Conservation (phyloP, 2,888 invertebrate genomes). For the Hirudinaria manillensis region DNA sequence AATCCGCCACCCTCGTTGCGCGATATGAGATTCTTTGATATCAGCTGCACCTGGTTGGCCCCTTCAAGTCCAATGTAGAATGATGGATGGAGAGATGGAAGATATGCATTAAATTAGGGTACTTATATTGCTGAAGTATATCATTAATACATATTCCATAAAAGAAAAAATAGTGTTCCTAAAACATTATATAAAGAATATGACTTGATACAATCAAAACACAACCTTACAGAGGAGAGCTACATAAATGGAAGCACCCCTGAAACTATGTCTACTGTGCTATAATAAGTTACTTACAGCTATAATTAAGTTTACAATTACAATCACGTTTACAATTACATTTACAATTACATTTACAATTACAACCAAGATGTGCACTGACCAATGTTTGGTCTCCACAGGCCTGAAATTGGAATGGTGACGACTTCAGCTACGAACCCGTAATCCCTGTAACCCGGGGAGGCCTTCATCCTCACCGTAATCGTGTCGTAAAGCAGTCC, state of each 20-base stretch:
- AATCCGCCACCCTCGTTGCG: constrained; percentile 81
- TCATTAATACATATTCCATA: neutral
- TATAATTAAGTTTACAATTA: too few species aligned
- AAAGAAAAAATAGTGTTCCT: neutral
- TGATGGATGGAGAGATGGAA: neutral
- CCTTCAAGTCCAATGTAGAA: constrained; percentile 58
- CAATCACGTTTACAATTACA: too few species aligned
- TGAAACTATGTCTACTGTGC: too few species aligned
- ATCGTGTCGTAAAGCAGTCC: constrained; percentile 53
- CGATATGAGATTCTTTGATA: constrained; percentile 73
- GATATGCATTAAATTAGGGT: neutral
- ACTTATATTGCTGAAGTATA: neutral
- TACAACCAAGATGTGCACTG: too few species aligned
- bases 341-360: too few species aligned
- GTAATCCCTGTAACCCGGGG: constrained; percentile 80
- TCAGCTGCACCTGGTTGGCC: constrained; percentile 82
- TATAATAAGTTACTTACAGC: too few species aligned
- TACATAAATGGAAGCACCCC: too few species aligned
- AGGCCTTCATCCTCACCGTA: constrained; percentile 83
- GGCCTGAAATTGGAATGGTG: constrained; percentile 66
- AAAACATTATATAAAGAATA: neutral
- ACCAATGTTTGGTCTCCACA: constrained; percentile 48
- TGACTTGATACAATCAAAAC: too few species aligned
- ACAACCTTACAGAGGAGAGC: too few species aligned
- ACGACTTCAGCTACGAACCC: constrained; percentile 97